These are phyloP conservation scores for Anguilla anguilla DNA, from an alignment of 2,797 vertebrate genomes.

Conservation along the genomic window DNA sequence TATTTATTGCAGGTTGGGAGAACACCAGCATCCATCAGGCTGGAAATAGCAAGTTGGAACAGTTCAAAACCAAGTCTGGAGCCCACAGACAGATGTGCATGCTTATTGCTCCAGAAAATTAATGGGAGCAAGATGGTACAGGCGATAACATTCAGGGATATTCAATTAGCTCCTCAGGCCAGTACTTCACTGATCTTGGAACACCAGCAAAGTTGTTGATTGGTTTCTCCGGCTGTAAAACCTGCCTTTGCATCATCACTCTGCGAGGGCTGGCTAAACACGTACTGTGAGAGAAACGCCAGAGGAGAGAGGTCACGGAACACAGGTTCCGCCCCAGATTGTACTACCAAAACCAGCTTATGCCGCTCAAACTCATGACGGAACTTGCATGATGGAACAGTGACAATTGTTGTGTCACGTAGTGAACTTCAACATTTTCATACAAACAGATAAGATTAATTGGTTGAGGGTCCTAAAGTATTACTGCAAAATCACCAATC, in stretches of 20 bases:
- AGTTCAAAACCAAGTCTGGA: constrained; percentile 46
- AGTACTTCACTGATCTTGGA: constrained; percentile 55
- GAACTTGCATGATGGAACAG: constrained; percentile 33
- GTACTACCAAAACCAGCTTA: constrained; percentile 52
- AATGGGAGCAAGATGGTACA: constrained; percentile 52
- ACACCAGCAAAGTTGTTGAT: constrained; percentile 34
- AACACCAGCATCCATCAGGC: constrained; percentile 27
- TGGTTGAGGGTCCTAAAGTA: background rate
- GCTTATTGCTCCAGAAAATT: constrained; percentile 55
- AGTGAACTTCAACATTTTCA: background rate
- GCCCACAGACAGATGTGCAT: constrained; percentile 67
- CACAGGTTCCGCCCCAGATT: constrained; percentile 54
- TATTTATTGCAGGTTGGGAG: constrained; percentile 2
- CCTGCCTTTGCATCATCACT: constrained; percentile 33
- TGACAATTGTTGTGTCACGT: background rate
- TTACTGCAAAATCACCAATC: background rate
- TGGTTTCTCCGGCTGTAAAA: constrained; percentile 44
- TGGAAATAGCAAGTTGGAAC: constrained; percentile 54
- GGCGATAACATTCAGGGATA: constrained; percentile 46
- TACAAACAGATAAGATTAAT: background rate
- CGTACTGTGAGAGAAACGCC: constrained; percentile 48
- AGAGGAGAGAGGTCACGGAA: constrained; percentile 46
- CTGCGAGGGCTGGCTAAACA: constrained; percentile 43
- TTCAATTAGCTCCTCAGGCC: constrained; percentile 43
- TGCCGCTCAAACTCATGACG: constrained; percentile 56